Evolutionary conservation across 1,140 invertebrate species (phyloP).

Genomic region (Armadillidium nasatum): DNA sequence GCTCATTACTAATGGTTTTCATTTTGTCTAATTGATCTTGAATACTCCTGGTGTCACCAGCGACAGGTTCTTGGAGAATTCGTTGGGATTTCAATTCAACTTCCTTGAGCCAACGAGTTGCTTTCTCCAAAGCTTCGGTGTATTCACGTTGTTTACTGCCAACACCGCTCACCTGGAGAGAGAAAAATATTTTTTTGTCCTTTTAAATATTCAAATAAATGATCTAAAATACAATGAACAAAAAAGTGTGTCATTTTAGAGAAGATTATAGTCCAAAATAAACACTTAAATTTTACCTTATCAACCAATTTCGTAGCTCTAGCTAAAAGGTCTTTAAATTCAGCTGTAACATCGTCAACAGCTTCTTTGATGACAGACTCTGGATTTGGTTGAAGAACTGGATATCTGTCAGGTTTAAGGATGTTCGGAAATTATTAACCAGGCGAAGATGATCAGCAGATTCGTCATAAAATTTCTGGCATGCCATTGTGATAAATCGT

Average conservation of each 20-base stretch:
- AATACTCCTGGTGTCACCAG: constrained; percentile 77
- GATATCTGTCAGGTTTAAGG: constrained; percentile 62
- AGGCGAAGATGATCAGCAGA: constrained; percentile 76
- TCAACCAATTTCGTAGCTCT: constrained; percentile 78
- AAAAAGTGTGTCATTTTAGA: too few relatives aligned
- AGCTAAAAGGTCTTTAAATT: constrained; percentile 60
- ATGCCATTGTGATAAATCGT: constrained; percentile 87
- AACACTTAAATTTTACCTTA: constrained; percentile 32
- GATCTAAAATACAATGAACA: not conserved
- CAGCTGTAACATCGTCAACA: constrained; percentile 48
- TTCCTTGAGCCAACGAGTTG: constrained; percentile 73
- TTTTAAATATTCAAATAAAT: constrained; percentile 2
- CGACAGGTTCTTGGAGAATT: constrained; percentile 72
- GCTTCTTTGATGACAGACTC: constrained; percentile 41
- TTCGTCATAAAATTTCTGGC: constrained; percentile 90
- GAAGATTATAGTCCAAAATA: too few relatives aligned
- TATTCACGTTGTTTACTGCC: constrained; percentile 74
- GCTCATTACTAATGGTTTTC: constrained; percentile 78
- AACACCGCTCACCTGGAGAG: constrained; percentile 61
- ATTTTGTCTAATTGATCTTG: constrained; percentile 80
- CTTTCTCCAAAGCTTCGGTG: constrained; percentile 74
- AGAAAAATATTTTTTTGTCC: not conserved
- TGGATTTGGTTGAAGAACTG: constrained; percentile 37
- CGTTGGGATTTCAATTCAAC: constrained; percentile 70
- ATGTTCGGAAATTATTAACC: constrained; percentile 78